phyloP scores from a whole-genome alignment of 2,113 vertebrate species.

The Bubo scandiacus region DNA sequence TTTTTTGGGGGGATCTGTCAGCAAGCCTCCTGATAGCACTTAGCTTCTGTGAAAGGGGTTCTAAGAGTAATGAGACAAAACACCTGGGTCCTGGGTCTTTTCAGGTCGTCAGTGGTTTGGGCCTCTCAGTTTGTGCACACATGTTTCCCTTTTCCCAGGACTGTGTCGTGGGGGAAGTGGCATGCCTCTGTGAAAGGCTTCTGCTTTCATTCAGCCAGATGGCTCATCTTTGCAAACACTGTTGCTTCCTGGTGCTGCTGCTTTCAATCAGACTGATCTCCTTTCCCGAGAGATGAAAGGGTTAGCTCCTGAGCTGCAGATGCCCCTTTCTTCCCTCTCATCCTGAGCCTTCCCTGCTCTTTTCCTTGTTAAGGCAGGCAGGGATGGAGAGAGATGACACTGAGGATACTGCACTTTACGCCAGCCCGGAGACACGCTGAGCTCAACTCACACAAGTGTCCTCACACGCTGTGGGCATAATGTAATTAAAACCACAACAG shows the following conservation, averaged over 20 bases:
- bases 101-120: neutral
- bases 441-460: neutral
- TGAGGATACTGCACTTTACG: neutral
- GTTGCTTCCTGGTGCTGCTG: neutral
- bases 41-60: neutral
- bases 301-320: neutral
- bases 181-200: neutral
- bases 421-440: neutral
- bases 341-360: neutral
- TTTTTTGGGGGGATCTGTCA: accelerated
- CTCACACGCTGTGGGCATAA: neutral
- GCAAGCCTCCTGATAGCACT: neutral
- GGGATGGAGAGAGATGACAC: neutral
- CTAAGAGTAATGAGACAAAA: neutral
- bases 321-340: neutral
- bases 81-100: neutral
- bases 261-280: neutral
- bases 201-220: neutral
- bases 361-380: neutral
- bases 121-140: neutral
- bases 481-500: neutral
- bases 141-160: neutral
- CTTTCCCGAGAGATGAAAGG: neutral
- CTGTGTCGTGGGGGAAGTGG: neutral
- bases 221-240: neutral